Evolutionary conservation across 2,888 invertebrate genomes (phyloP).

Genomic region (Papilio demoleus): DNA sequence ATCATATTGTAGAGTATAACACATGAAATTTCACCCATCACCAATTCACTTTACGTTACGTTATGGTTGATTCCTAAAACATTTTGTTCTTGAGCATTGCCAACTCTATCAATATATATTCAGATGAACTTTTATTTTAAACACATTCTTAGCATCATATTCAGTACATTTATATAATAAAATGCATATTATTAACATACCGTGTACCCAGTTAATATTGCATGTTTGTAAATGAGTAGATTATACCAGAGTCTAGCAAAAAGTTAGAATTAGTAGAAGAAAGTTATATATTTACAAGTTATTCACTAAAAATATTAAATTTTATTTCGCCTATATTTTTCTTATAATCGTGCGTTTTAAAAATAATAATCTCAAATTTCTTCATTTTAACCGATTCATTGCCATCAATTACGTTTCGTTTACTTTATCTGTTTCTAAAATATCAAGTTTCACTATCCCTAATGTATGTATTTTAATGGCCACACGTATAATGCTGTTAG

Average conservation of each 20-base stretch:
- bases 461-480: no score
- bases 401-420: no score
- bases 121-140: no score
- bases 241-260: constrained; percentile 64
- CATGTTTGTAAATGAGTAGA: constrained; percentile 38
- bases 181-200: constrained; percentile 10
- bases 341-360: not conserved
- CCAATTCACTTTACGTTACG: not conserved
- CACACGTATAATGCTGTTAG: no score
- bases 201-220: constrained; percentile 53
- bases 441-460: no score
- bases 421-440: no score
- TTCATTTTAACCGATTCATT: no score
- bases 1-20: no score
- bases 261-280: constrained; percentile 60
- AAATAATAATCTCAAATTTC: not conserved
- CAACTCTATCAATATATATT: not conserved
- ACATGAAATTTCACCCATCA: not conserved
- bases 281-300: constrained; percentile 36
- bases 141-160: not conserved
- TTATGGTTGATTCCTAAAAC: not conserved
- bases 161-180: not conserved
- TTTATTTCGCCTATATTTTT: not conserved
- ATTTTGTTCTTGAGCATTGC: not conserved
- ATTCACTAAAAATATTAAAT: not conserved